Evolutionary conservation across 2,888 invertebrate species (phyloP).

Genomic region (Ferdinandea cuprea): DNA sequence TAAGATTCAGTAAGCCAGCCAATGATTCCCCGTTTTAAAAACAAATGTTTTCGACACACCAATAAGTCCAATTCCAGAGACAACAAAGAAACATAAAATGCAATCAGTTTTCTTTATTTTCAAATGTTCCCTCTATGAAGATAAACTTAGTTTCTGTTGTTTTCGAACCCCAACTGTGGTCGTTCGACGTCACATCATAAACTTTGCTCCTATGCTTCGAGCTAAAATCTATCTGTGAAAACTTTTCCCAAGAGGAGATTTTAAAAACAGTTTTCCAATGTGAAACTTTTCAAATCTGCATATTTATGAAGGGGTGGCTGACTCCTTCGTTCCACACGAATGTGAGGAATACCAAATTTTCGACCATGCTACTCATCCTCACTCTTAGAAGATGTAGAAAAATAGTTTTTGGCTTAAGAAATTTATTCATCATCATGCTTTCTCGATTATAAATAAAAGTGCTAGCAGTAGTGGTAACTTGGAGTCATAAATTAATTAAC

Average conservation of each 20-base stretch:
- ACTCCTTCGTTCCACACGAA: constrained; percentile 5
- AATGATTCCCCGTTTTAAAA: not conserved
- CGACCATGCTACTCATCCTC: not conserved
- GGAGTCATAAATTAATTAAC: constrained; percentile 42
- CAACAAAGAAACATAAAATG: not conserved
- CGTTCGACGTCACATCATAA: constrained; percentile 13
- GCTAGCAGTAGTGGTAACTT: constrained; percentile 12
- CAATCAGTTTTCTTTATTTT: constrained; percentile 51
- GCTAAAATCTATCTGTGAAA: constrained; percentile 20
- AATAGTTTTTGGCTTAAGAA: constrained; percentile 12
- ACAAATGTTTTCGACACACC: not conserved
- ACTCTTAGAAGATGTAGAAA: not conserved
- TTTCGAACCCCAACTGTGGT: not conserved
- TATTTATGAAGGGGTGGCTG: constrained; percentile 46
- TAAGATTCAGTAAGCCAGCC: constrained; percentile 2
- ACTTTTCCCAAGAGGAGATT: constrained; percentile 46
- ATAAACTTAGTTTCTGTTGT: constrained; percentile 28
- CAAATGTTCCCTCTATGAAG: constrained; percentile 30
- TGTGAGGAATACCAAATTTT: constrained; percentile 20
- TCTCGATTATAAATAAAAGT: constrained; percentile 16
- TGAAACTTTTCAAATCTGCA: constrained; percentile 55
- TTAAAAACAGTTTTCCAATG: constrained; percentile 59
- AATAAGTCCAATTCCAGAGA: constrained; percentile 2
- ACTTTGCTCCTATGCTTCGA: constrained; percentile 21
- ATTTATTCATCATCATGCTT: constrained; percentile 54